These are phyloP conservation scores for Schlechtendalia chinensis DNA, from an alignment of 1,140 invertebrate species.

Conservation along the genomic window DNA sequence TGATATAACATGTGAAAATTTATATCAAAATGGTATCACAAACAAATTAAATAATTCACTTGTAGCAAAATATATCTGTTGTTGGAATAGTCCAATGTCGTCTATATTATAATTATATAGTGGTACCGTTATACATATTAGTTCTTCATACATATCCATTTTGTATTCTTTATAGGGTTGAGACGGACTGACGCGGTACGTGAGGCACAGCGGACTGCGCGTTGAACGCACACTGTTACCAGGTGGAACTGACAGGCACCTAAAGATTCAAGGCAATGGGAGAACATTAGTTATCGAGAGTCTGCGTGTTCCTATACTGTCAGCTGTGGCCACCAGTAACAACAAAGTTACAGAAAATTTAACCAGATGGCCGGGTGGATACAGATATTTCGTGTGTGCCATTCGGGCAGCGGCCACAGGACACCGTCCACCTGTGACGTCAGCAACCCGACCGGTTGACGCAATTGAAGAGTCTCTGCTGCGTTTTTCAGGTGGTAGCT, in stretches of 20 bases:
- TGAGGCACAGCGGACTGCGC: background rate
- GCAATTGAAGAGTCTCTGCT: constrained; percentile 6
- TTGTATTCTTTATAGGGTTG: background rate
- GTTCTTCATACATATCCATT: no score
- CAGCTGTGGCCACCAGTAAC: background rate
- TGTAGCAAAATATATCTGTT: no score
- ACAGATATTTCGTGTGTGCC: constrained; percentile 31
- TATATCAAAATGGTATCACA: no score
- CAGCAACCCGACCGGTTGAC: constrained; percentile 8
- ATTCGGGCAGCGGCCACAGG: background rate
- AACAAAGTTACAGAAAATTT: constrained; percentile 4
- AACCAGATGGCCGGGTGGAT: constrained; percentile 10
- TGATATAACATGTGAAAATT: no score
- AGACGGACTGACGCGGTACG: constrained; percentile 12
- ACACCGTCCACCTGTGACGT: background rate
- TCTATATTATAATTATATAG: no score
- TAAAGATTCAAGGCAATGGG: background rate
- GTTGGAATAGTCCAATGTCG: no score
- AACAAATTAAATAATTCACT: no score
- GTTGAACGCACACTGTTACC: constrained; percentile 16
- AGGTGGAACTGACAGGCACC: background rate
- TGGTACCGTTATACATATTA: no score
- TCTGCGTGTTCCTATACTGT: constrained; percentile 17
- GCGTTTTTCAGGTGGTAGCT: background rate
- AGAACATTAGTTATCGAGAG: constrained; percentile 19